Evolutionary conservation across 2,797 vertebrate species (phyloP), one percentile per base, ranked within the genome.

Genomic region (Echeneis naucrates): DNA sequence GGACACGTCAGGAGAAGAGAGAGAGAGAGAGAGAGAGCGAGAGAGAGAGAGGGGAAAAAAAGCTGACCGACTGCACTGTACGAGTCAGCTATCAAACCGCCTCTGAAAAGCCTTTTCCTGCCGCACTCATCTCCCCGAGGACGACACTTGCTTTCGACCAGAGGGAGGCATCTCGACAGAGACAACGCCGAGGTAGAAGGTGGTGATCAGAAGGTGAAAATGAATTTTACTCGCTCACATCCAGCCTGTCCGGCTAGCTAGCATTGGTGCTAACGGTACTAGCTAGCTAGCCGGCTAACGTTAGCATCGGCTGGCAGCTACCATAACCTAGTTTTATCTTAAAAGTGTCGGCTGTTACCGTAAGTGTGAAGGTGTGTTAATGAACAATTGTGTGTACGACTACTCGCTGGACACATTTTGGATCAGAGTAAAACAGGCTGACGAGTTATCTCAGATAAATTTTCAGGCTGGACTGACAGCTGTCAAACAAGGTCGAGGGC

Each of bases 1-100:
- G 93, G 94, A 94, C 95, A 95, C 95, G 95, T 95, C 94, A 94
- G 92, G 94, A 92, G 91, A 92, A 92, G 92, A 80, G 83, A 89
- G 86, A 45, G 16, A 72, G 19, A 55, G 8, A 48, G 83, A 89
- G 86, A 45, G 16, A 72, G 19, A 55, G 8, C n/a, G n/a, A n/a
- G n/a, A n/a, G n/a, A n/a, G n/a, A n/a, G n/a, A 74, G n/a, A n/a
- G n/a, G n/a, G n/a, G n/a, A 77, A 92, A 88, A 85, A 90, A 81
- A 89, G 83, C 88, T 92, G 91, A 92, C 90, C 88, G 88, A 91
- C 86, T 84, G 82, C 79, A 87, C 86, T 90, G 85, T 89, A 83
- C 88, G 70, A 92, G 87, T 88, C 88, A 89, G 88, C 82, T 78
- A 74, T 80, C 81, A 83, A 62, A 83, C 60, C 84, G 72, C 80